Percentiles rank a stretch among this genome's conserved stretches.
These are phyloP conservation scores for Drosophila differens DNA, from an alignment of 2,888 invertebrate species.

Conservation along the genomic window DNA sequence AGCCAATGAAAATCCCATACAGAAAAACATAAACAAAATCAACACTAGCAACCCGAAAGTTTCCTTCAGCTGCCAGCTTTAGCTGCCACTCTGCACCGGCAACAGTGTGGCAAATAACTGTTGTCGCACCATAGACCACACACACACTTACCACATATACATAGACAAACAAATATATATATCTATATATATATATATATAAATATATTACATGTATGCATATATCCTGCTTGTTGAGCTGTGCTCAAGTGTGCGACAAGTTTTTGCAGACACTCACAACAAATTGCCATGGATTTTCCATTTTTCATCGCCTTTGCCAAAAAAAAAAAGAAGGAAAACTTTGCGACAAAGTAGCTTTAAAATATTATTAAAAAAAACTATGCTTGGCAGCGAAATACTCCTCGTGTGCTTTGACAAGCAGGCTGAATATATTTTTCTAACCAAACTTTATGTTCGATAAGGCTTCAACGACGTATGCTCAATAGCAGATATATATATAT, in stretches of 20 bases:
- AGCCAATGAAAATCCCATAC: conserved; percentile 44
- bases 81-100: conserved; percentile 52
- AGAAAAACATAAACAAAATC: conserved; percentile 20
- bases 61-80: conserved; percentile 27
- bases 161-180: conserved; percentile 6
- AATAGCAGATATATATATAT: background rate
- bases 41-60: conserved; percentile 34
- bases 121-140: conserved; percentile 51
- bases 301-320: conserved; percentile 52
- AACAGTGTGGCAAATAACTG: conserved; percentile 78
- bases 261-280: conserved; percentile 58
- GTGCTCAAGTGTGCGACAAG: conserved; percentile 75
- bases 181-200: conserved; percentile 9
- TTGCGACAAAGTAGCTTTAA: conserved; percentile 51
- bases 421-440: background rate
- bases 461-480: too few species aligned
- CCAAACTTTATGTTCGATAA: background rate
- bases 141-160: background rate
- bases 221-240: conserved; percentile 53
- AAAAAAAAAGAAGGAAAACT: conserved; percentile 12
- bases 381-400: conserved; percentile 3
- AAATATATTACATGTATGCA: conserved; percentile 8
- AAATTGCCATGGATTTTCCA: conserved; percentile 75
- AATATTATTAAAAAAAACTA: background rate
- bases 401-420: background rate